Conservation (phyloP, 2,113 vertebrate genomes). For the Oncorhynchus clarkii region DNA sequence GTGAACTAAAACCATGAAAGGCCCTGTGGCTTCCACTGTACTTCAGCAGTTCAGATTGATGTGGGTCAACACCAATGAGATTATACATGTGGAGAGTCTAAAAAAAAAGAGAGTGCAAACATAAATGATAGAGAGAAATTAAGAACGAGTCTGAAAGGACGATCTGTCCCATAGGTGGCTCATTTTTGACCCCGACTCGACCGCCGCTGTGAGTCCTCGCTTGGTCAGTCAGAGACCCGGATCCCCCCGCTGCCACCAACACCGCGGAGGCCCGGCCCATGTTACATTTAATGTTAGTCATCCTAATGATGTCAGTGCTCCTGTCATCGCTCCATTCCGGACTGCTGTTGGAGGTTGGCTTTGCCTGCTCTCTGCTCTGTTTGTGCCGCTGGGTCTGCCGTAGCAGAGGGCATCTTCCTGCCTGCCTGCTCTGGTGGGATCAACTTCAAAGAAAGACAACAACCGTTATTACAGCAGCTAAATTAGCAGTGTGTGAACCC, state of each 20-base stretch:
- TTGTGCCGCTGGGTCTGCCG: constrained; percentile 30
- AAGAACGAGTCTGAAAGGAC: constrained; percentile 9
- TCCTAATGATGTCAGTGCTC: constrained; percentile 60
- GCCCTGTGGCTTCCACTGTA: constrained; percentile 45
- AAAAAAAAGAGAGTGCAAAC: not conserved
- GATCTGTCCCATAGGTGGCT: not conserved
- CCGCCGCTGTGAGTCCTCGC: too few relatives aligned
- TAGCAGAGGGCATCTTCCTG: constrained; percentile 24
- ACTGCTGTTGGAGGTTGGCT: not conserved
- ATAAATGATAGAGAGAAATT: constrained; percentile 12
- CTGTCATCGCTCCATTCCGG: constrained; percentile 53
- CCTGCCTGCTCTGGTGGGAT: constrained; percentile 39
- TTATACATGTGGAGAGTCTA: constrained; percentile 32
- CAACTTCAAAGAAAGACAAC: constrained; percentile 13
- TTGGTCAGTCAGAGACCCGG: not conserved
- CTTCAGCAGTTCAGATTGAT: constrained; percentile 40
- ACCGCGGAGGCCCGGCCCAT: constrained; percentile 21
- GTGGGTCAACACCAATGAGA: constrained; percentile 45
- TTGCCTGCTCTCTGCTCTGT: not conserved
- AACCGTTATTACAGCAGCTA: constrained; percentile 39
- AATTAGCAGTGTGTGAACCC: constrained; percentile 28
- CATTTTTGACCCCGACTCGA: not conserved
- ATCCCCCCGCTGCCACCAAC: not conserved
- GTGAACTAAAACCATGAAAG: constrained; percentile 47
- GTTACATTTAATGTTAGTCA: constrained; percentile 52